phyloP scores from a whole-genome alignment of 2,888 invertebrate genomes.

The Corythucha ciliata region DNA sequence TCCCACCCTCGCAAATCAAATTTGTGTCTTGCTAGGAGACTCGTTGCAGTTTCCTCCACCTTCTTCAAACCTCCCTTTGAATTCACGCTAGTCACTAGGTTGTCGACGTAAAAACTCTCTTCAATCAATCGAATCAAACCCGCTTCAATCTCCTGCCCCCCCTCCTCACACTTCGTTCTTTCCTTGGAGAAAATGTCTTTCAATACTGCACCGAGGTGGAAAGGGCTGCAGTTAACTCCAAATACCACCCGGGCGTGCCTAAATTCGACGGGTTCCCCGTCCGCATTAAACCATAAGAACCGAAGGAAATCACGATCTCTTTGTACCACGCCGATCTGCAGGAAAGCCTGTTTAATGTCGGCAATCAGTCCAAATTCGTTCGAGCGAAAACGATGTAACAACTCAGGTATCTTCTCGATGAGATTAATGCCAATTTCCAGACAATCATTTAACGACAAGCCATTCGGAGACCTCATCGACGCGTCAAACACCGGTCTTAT shows the following conservation, averaged over 20 bases:
- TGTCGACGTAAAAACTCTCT: conserved; percentile 5
- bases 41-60: not conserved
- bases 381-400: too few relatives aligned
- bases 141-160: conserved; percentile 25
- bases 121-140: not conserved
- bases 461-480: too few relatives aligned
- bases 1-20: conserved; percentile 7
- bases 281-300: conserved; percentile 35
- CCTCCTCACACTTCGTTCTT: too few relatives aligned
- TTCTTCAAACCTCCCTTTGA: not conserved
- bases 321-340: conserved; percentile 34
- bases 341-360: too few relatives aligned
- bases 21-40: not conserved
- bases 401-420: too few relatives aligned
- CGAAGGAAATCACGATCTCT: conserved; percentile 35
- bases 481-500: too few relatives aligned
- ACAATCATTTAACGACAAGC: too few relatives aligned
- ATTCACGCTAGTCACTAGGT: not conserved
- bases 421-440: too few relatives aligned
- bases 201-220: not conserved
- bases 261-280: conserved; percentile 1
- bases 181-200: not conserved
- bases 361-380: too few relatives aligned
- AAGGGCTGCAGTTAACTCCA: conserved; percentile 5
- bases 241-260: conserved; percentile 9